A percentile compares a stretch with the other conserved stretches of the same genome.
Evolutionary conservation across 2,888 invertebrate species (phyloP).

Genomic region (Cryptophagus acutangulus): DNA sequence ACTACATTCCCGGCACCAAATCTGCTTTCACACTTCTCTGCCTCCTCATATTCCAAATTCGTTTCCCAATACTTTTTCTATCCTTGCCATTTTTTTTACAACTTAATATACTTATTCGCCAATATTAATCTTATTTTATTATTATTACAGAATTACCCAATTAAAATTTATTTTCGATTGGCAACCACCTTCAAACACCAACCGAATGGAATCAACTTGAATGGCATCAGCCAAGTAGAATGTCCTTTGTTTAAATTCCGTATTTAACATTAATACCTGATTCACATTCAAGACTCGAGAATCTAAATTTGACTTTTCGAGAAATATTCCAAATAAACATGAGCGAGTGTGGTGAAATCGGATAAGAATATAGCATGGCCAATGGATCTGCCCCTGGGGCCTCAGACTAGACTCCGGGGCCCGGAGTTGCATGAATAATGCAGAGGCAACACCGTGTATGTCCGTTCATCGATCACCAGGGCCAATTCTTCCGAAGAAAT

Average conservation of each 20-base stretch:
- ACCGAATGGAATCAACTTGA: neutral
- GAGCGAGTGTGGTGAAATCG: constrained; percentile 31
- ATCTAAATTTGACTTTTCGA: constrained; percentile 33
- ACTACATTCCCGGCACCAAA: constrained; percentile 18
- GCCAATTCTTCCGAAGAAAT: constrained; percentile 39
- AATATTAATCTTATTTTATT: too few relatives aligned
- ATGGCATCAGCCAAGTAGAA: constrained; percentile 1
- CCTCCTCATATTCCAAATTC: constrained; percentile 8
- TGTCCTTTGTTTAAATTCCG: constrained; percentile 15
- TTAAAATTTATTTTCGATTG: too few relatives aligned
- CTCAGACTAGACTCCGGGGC: constrained; percentile 20
- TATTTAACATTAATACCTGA: constrained; percentile 29
- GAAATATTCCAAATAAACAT: constrained; percentile 38
- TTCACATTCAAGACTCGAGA: constrained; percentile 31
- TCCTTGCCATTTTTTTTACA: too few relatives aligned
- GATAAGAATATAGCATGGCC: constrained; percentile 33
- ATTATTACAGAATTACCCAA: too few relatives aligned
- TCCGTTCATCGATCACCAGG: constrained; percentile 42
- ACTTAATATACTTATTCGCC: too few relatives aligned
- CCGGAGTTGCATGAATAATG: constrained; percentile 37
- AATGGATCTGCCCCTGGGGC: constrained; percentile 30
- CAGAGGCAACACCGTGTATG: constrained; percentile 34
- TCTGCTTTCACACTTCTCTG: constrained; percentile 17
- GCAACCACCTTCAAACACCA: too few relatives aligned
- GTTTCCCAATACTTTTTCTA: constrained; percentile 4